Base-by-base conservation (phyloP, 2,888 invertebrate species). In the Eretmocerus hayati region DNA sequence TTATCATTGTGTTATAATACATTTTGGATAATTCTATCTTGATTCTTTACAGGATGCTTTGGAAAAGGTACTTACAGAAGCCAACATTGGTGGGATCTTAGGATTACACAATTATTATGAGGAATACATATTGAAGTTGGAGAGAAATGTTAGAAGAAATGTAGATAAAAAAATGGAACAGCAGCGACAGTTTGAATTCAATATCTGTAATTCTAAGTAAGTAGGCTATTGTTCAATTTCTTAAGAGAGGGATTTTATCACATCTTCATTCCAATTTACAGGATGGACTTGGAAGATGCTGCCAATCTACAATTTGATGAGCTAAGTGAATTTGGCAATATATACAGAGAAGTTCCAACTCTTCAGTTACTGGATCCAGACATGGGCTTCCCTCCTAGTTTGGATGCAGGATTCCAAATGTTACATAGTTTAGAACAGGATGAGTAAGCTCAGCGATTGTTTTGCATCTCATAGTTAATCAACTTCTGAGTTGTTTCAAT, bases 351-450 rank as follows among this genome's bases (percentile, higher is more conserved):
- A 53, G 72, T 69, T 13, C 69, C 68, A 50, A 71, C 71, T 3
- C 58, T 71, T 16, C 71, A 71, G 50, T 52, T 71, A 36, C 62
- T 70, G 16, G 71, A 71, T 61, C 70, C 71, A 16, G 69, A 70
- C 42, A 65, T 69, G 58, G 69, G 71, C 9, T 71, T 71, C 52
- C 67, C 71, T 3, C 79, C 80, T 1, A 80, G 80, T 9, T 67
- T 81, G 26, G 81, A 81, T 59, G 78, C 81, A 26, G 81, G 81
- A 1, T 81, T 81, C 60, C 80, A 81, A 67, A 81, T 81, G 81
- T 69, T 80, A 49, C 80, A 81, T 44, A 81, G 77, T 53, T 68
- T 81, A 44, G 81, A 81, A 60, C 81, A 80, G 58, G 81, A 81
- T 54, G 69, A 72, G 68, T 72, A 64, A 64, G 64, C 18, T n/a